These are phyloP conservation scores for Steatocranus sp. DNA, from an alignment of 2,797 vertebrate species.

Conservation along the genomic window DNA sequence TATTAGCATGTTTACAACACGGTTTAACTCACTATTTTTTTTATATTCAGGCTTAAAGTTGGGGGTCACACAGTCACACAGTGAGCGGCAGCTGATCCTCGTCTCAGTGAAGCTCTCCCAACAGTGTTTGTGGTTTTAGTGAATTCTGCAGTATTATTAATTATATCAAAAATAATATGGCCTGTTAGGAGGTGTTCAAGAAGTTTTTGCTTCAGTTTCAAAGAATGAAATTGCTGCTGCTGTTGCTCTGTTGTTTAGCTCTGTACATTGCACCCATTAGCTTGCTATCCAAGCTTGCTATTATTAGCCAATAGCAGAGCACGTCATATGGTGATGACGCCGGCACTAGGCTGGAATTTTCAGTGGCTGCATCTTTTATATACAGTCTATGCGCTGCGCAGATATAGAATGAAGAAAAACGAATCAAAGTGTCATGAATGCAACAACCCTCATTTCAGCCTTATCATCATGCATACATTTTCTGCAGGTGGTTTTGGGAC, in stretches of 20 bases:
- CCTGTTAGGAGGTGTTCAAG: not conserved
- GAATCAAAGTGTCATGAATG: not conserved
- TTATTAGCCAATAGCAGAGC: not conserved
- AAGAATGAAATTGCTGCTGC: not conserved
- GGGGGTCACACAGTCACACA: not conserved
- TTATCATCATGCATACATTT: not conserved
- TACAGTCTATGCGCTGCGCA: not conserved
- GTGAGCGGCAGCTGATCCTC: not conserved
- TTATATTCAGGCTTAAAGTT: not conserved
- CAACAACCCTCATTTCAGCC: not conserved
- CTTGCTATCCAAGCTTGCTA: not conserved
- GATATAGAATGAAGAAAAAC: not conserved
- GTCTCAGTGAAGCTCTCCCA: not conserved
- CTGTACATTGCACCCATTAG: not conserved
- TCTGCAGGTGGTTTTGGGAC: not conserved
- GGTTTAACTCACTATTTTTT: not conserved
- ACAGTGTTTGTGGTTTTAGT: not conserved
- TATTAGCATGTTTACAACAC: not conserved
- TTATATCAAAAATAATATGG: not conserved
- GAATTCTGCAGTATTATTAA: not conserved
- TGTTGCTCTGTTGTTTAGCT: not conserved
- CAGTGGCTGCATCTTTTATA: not conserved
- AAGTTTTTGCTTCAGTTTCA: not conserved
- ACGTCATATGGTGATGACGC: not conserved
- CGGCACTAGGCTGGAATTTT: not conserved